Evolutionary conservation across 1,140 invertebrate species (phyloP), one percentile per base, ranked within the genome.

Genomic region (Luehdorfia chinensis): DNA sequence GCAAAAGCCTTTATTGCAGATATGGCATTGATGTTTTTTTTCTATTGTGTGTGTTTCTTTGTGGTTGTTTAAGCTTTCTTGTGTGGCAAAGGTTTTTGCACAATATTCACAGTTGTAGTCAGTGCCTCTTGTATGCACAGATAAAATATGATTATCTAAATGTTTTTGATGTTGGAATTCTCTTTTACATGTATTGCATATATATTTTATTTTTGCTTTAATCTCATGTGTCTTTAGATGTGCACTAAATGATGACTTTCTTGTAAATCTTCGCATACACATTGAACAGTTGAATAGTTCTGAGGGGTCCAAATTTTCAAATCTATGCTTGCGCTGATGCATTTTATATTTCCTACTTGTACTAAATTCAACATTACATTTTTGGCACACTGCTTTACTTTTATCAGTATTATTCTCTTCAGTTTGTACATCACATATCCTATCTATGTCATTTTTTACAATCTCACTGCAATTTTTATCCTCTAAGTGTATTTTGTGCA

Each of bases 1-100:
- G 2, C 79, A 83, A 27, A 90, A 90, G 0, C 62, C 54, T 41
- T 91, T 92, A 23, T 87, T 85, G 52, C 91, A 92, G 6, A 88
- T 65, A 4, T 79, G 69, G 61, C 91, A 92, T 12, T 87, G 79
- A 58, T 91, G 89, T 19, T 89, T 88, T 15, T 89, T 87, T 30
- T 87, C 85, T 0, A 86, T 70, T 46, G 86, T 87, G 55, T 91
- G 89, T 6, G 75, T 65, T 58, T 83, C 69, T 36, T 64, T 58
- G 33, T 87, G 81, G 0, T 60, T 55, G 7, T 79, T 51, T 8
- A 86, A 52, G 28, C 59, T 71, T 21, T 80, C 71, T 58, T 78
- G 58, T 8, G 64, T 72, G 0, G 68, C 47, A 39, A 86, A 87
- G n/a, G 52, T 70, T 49, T 73, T 74, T 2, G 39, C 44, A 36